phyloP scores from a whole-genome alignment of 1,140 invertebrate genomes.

The Ditylenchus dipsaci region DNA sequence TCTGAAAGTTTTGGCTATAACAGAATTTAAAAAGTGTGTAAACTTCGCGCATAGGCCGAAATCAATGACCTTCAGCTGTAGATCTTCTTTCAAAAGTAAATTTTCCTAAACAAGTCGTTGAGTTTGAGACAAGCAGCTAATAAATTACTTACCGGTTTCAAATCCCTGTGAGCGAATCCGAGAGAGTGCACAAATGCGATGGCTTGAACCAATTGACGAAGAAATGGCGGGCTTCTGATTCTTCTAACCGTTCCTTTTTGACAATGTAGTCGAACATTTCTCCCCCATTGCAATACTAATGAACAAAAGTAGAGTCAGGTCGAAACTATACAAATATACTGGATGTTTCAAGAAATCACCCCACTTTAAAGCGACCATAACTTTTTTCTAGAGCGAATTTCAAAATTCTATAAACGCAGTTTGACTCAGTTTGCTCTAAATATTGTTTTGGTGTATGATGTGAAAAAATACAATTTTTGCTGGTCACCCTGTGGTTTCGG shows the following conservation, averaged over 20 bases:
- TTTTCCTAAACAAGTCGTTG: conserved; percentile 67
- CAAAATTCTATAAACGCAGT: no score
- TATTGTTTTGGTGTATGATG: no score
- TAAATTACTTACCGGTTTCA: conserved; percentile 74
- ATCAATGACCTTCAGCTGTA: conserved; percentile 78
- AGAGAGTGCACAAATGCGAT: conserved; percentile 72
- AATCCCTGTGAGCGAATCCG: conserved; percentile 75
- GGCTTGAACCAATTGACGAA: conserved; percentile 73
- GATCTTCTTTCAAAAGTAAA: conserved; percentile 72
- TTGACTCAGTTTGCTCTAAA: no score
- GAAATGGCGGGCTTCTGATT: conserved; percentile 72
- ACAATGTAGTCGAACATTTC: conserved; percentile 82
- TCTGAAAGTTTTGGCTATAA: conserved; percentile 57
- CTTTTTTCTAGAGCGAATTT: no score
- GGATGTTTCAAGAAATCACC: no score
- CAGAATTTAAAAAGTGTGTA: neutral
- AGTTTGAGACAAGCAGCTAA: conserved; percentile 12
- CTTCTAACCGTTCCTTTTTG: conserved; percentile 68
- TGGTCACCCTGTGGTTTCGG: no score
- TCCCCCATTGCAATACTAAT: conserved; percentile 73
- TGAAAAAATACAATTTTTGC: no score
- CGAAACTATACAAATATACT: no score
- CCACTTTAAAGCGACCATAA: no score
- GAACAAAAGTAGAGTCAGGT: conserved; percentile 26
- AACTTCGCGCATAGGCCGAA: conserved; percentile 75